These are phyloP conservation scores for Scolopax mira DNA, from an alignment of 2,113 vertebrate genomes.

Conservation along the genomic window DNA sequence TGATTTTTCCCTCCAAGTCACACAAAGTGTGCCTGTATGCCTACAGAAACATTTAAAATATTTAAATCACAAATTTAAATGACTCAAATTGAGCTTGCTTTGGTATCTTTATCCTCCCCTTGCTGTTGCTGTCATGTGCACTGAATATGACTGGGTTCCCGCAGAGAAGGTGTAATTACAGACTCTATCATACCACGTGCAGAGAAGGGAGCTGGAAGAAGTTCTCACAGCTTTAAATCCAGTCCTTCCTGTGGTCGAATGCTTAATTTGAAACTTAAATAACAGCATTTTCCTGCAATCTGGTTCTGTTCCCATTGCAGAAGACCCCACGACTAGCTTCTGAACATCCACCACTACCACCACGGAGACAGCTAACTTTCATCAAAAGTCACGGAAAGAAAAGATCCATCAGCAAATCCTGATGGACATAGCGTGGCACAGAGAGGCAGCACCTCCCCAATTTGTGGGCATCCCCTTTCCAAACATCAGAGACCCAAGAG, in stretches of 20 bases:
- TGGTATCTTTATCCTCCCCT: neutral
- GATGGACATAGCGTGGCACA: accelerated
- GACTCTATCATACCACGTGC: neutral
- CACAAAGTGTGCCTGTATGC: neutral
- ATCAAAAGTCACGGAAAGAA: neutral
- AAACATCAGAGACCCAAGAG: accelerated
- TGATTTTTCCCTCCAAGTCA: neutral
- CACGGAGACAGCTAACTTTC: accelerated
- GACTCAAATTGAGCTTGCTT: neutral
- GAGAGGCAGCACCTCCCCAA: too few relatives aligned
- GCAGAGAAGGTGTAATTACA: neutral
- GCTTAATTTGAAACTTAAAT: neutral
- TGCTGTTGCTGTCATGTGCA: neutral
- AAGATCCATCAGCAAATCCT: accelerated
- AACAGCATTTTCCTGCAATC: accelerated
- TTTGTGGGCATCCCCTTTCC: neutral
- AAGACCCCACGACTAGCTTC: neutral
- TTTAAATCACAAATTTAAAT: neutral
- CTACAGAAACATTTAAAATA: neutral
- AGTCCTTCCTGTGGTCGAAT: accelerated
- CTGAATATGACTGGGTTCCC: neutral
- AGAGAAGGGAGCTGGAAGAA: neutral
- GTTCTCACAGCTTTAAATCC: neutral
- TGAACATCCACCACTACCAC: accelerated
- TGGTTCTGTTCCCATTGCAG: accelerated